Evolutionary conservation across 1,140 invertebrate species (phyloP).

Genomic region (Plodia interpunctella): DNA sequence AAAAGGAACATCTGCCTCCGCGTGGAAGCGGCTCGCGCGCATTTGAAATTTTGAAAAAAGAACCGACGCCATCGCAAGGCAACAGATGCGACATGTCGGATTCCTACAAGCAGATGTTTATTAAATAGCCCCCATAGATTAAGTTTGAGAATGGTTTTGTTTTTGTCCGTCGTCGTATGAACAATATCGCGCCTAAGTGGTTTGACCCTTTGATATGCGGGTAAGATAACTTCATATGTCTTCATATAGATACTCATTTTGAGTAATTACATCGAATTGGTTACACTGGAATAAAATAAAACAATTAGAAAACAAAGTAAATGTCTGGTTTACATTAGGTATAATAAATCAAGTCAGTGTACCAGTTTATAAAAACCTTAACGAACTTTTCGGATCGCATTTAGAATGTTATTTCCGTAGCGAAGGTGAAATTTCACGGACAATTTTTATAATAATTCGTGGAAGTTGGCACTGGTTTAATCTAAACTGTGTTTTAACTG

Average conservation of each 20-base stretch:
- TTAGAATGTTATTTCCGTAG: constrained; percentile 38
- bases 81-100: constrained; percentile 74
- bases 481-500: constrained; percentile 58
- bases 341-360: no score
- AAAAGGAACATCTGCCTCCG: constrained; percentile 63
- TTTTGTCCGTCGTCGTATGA: constrained; percentile 47
- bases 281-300: not conserved
- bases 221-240: constrained; percentile 40
- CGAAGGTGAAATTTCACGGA: constrained; percentile 67
- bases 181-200: constrained; percentile 58
- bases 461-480: constrained; percentile 64
- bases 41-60: constrained; percentile 70
- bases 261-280: not conserved
- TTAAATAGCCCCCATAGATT: constrained; percentile 69
- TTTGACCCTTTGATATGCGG: constrained; percentile 60
- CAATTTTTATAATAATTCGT: constrained; percentile 68
- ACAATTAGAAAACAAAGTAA: not conserved
- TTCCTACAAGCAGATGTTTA: constrained; percentile 72
- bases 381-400: constrained; percentile 39
- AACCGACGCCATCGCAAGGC: constrained; percentile 36
- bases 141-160: constrained; percentile 57
- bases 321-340: not conserved
- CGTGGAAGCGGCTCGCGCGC: constrained; percentile 53
- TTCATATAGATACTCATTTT: not conserved
- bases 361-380: constrained; percentile 27